phyloP scores from a whole-genome alignment of 1,140 invertebrate genomes.

The Bombus balteatus region DNA sequence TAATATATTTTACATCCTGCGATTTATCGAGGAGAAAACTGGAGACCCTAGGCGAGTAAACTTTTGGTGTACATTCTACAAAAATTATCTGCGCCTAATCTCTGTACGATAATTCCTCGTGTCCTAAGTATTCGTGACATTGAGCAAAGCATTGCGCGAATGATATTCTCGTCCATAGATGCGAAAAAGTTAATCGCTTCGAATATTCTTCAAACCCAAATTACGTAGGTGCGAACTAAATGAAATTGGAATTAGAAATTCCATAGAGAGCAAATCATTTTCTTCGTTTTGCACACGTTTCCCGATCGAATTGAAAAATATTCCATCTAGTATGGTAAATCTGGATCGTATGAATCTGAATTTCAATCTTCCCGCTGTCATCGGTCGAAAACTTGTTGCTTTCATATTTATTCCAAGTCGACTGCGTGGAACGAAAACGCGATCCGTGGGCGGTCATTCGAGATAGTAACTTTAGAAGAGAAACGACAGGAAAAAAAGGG shows the following conservation, averaged over 20 bases:
- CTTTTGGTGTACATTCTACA: background rate
- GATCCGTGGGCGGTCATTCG: slow-evolving; percentile 12
- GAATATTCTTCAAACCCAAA: too few relatives aligned
- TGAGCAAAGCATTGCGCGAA: too few relatives aligned
- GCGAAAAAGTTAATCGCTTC: too few relatives aligned
- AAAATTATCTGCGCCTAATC: too few relatives aligned
- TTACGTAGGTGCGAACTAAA: too few relatives aligned
- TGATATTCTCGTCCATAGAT: too few relatives aligned
- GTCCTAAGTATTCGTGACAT: too few relatives aligned
- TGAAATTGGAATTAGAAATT: too few relatives aligned
- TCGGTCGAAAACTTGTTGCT: slow-evolving; percentile 43
- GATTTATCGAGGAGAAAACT: background rate
- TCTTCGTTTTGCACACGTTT: background rate
- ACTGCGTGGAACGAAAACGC: slow-evolving; percentile 1
- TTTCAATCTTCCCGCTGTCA: background rate
- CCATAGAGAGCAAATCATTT: too few relatives aligned
- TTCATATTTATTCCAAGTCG: slow-evolving; percentile 15
- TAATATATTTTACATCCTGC: background rate
- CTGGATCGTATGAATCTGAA: background rate
- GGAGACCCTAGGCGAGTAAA: too few relatives aligned
- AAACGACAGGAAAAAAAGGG: background rate
- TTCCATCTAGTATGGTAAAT: background rate
- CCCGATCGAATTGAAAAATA: background rate
- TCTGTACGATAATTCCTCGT: too few relatives aligned
- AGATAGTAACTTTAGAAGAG: background rate